Evolutionary conservation across 1,140 invertebrate species (phyloP), one percentile per base, ranked within the genome.

Genomic region (Brachystomella parvula): DNA sequence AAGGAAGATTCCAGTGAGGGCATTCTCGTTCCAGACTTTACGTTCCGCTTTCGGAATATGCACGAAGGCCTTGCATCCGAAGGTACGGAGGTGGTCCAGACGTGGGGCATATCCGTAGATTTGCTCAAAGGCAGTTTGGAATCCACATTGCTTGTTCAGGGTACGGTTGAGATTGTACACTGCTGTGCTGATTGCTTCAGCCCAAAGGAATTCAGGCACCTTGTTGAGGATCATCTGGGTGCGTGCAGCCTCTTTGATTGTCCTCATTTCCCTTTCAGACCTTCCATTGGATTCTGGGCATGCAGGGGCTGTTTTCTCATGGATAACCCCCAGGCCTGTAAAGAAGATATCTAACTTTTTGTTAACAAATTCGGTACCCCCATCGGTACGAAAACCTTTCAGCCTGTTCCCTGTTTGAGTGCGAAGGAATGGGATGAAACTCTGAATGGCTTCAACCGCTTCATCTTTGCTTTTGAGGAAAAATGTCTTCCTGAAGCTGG

Each of bases 311-410:
- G 33, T 64, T 28, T 2, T 31, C 3, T 49, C 47, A 17, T 62
- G 21, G 1, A 70, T 62, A n/a, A 70, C 32, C 74, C 64, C 44
- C 72, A 75, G 31, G 63, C 49, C 47, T n/a, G 39, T 44, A n/a
- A 44, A 44, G 39, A 44, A 44, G 9, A 12, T 44, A 9, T 44
- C n/a, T n/a, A 44, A 44, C n/a, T 9, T 44, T n/a, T 44, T n/a
- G n/a, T 44, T 44, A n/a, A 44, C 39, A 44, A 44, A 44, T 44
- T 44, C 39, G 9, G 39, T 44, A 12, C 39, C 39, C 9, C n/a
- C n/a, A 44, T 44, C 39, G 9, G 39, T 12, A 12, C 39, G 39
- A n/a, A 44, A 44, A n/a, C 9, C n/a, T 44, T 44, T 44, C 39
- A 44, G 9, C n/a, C n/a, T n/a, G 9, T 9, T 9, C 9, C 39